phyloP scores from a whole-genome alignment of 1,140 invertebrate genomes.

The Orchestia grillus region DNA sequence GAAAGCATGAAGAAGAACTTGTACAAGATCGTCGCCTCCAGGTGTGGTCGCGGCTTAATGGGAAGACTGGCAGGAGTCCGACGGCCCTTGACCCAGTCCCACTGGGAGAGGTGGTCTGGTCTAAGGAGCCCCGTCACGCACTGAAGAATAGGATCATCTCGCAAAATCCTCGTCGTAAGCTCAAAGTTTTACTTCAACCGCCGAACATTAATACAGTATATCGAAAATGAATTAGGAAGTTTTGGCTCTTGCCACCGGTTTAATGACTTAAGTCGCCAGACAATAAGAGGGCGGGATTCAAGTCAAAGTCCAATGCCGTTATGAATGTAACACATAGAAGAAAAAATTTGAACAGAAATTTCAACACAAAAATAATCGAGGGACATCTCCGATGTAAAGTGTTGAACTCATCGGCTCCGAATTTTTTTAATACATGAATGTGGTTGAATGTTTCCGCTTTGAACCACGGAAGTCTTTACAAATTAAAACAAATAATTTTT shows the following conservation, averaged over 20 bases:
- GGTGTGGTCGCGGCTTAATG: neutral
- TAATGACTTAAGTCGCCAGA: neutral
- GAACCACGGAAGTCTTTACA: neutral
- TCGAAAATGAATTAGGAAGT: neutral
- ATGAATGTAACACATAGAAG: neutral
- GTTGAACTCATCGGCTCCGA: neutral
- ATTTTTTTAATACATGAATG: neutral
- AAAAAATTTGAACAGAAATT: neutral
- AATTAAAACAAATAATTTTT: neutral
- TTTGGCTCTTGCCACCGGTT: neutral
- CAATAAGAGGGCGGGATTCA: neutral
- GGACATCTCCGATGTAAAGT: neutral
- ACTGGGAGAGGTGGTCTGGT: neutral
- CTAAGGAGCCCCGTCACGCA: neutral
- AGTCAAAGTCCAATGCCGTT: neutral
- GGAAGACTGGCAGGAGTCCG: neutral
- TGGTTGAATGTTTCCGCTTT: neutral
- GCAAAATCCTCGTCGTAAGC: neutral
- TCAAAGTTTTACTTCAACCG: neutral
- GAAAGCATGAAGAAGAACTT: neutral
- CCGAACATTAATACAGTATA: too few relatives aligned
- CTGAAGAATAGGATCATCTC: neutral
- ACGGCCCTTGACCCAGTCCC: neutral
- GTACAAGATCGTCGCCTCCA: neutral
- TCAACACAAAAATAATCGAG: neutral